Conservation (phyloP, 2,888 invertebrate genomes). For the Hipparchia semele region DNA sequence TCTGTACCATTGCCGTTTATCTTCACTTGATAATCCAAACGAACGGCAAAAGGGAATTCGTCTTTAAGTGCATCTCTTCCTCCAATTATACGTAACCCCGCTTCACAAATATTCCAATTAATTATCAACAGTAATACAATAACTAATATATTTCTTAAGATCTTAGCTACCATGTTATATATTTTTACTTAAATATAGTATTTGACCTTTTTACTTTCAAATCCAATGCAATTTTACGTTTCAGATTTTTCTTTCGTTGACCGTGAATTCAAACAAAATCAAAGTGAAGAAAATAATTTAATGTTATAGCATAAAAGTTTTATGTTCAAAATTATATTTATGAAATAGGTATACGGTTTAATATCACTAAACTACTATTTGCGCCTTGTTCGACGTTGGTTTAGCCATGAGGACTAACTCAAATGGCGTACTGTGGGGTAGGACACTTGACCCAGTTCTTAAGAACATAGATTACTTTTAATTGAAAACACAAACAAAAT, state of each 20-base stretch:
- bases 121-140: background rate
- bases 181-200: background rate
- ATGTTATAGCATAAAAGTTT: background rate
- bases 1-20: too few relatives aligned
- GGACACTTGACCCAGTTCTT: background rate
- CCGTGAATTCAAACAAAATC: background rate
- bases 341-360: background rate
- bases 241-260: too few relatives aligned
- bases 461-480: too few relatives aligned
- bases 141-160: background rate
- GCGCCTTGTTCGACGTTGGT: background rate
- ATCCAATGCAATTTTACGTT: too few relatives aligned
- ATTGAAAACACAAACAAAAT: too few relatives aligned
- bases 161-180: background rate
- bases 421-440: background rate
- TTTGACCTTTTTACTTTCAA: background rate
- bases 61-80: conserved; percentile 7
- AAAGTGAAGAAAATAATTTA: background rate
- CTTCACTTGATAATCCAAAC: background rate
- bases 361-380: background rate
- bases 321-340: background rate
- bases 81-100: conserved; percentile 12
- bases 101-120: background rate
- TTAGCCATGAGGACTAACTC: background rate
- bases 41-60: conserved; percentile 17